A percentile compares a stretch with the other conserved stretches of the same genome.
phyloP scores from a whole-genome alignment of 2,888 invertebrate species.

The Quadroppia sp. region DNA sequence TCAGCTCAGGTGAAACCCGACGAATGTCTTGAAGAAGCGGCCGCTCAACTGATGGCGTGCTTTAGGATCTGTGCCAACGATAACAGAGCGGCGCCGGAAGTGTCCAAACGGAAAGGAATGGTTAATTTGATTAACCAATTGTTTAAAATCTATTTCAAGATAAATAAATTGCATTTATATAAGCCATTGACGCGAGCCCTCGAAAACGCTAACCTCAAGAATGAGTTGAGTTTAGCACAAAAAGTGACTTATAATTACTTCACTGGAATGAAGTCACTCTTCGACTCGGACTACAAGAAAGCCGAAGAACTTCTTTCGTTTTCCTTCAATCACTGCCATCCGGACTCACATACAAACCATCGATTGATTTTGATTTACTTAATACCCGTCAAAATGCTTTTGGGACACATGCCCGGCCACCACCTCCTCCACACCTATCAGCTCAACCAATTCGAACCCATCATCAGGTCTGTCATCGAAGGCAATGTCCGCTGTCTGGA shows the following conservation, averaged over 20 bases:
- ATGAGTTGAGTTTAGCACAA: conserved; percentile 83
- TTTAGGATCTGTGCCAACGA: conserved; percentile 94
- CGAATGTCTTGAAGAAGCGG: conserved; percentile 83
- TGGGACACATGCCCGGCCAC: conserved; percentile 88
- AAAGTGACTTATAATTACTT: conserved; percentile 93
- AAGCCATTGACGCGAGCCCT: conserved; percentile 95
- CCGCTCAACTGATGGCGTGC: conserved; percentile 85
- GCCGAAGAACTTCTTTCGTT: conserved; percentile 89
- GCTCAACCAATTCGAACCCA: conserved; percentile 80
- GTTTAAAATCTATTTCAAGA: conserved; percentile 88
- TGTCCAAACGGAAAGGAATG: conserved; percentile 95
- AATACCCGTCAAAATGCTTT: conserved; percentile 92
- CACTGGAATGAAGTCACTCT: conserved; percentile 96
- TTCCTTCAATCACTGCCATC: conserved; percentile 87
- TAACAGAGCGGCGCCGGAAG: conserved; percentile 63
- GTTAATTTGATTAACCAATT: conserved; percentile 92
- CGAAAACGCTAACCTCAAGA: conserved; percentile 83
- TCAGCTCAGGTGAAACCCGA: conserved; percentile 53
- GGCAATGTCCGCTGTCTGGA: conserved; percentile 82
- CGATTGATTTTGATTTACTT: conserved; percentile 87
- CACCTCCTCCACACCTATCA: conserved; percentile 80
- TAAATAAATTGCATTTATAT: conserved; percentile 59
- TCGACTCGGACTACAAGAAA: conserved; percentile 89
- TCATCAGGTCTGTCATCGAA: conserved; percentile 74
- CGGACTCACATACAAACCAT: conserved; percentile 75